These are phyloP conservation scores for Arvicanthis niloticus DNA, from an alignment of 2,113 vertebrate genomes.

Conservation along the genomic window DNA sequence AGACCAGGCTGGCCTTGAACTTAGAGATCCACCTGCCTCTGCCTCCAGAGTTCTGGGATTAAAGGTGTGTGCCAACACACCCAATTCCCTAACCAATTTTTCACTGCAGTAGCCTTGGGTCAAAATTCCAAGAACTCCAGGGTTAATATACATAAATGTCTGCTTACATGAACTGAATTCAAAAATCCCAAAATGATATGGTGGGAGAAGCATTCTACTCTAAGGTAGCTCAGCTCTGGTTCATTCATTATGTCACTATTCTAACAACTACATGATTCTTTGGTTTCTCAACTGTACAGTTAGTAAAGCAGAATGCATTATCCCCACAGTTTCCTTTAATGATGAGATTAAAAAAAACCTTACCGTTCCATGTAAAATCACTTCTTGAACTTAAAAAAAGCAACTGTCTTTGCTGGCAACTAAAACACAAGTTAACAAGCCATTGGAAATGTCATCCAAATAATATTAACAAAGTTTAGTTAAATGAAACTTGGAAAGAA, in stretches of 20 bases:
- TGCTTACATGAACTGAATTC: background rate
- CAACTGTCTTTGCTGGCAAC: conserved; percentile 30
- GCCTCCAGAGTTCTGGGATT: background rate
- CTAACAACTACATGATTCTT: background rate
- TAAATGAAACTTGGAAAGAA: conserved; percentile 59
- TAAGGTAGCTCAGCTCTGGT: conserved; percentile 6
- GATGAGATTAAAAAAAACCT: background rate
- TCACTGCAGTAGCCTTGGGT: background rate
- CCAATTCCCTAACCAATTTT: background rate
- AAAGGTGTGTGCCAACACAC: background rate
- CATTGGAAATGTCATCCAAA: conserved; percentile 55
- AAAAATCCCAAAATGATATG: background rate
- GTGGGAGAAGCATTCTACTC: background rate
- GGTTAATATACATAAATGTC: conserved; percentile 1
- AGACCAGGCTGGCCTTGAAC: too few species aligned
- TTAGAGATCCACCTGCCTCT: background rate
- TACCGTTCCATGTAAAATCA: conserved; percentile 30
- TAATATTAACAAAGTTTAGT: conserved; percentile 44
- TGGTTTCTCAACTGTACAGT: conserved; percentile 26
- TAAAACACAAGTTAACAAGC: conserved; percentile 48
- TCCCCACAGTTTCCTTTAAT: background rate
- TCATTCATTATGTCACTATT: conserved; percentile 39
- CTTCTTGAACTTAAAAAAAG: conserved; percentile 47
- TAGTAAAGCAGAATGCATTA: conserved; percentile 30
- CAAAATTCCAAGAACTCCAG: background rate